Conservation (phyloP, 2,113 vertebrate genomes). For the Corvus cornix region DNA sequence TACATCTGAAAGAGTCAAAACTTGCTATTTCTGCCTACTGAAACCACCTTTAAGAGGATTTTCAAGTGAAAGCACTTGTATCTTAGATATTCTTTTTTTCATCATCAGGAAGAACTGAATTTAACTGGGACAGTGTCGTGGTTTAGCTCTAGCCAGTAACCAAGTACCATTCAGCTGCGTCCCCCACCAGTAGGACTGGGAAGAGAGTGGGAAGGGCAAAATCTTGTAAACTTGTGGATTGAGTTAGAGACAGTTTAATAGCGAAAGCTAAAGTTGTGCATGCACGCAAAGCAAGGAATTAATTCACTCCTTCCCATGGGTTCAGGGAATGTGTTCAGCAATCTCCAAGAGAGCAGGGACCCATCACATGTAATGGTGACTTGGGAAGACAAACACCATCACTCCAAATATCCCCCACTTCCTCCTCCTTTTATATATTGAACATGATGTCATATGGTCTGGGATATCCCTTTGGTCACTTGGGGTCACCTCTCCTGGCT, state of each 20-base stretch:
- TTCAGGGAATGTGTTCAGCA: neutral
- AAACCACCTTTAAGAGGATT: neutral
- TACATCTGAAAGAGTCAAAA: neutral
- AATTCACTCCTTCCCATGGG: neutral
- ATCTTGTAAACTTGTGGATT: neutral
- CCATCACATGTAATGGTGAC: neutral
- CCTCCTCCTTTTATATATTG: neutral
- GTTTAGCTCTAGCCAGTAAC: neutral
- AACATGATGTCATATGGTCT: neutral
- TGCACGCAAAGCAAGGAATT: neutral
- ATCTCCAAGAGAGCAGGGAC: neutral
- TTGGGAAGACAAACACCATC: neutral
- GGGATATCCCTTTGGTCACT: neutral
- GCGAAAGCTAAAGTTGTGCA: neutral
- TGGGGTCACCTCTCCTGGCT: neutral
- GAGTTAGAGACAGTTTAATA: neutral
- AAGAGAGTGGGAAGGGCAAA: neutral
- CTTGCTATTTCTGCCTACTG: neutral
- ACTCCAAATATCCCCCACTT: neutral
- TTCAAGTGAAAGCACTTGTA: neutral
- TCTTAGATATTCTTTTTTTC: neutral
- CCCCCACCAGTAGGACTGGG: neutral
- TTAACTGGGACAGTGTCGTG: accelerated
- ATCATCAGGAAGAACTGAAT: neutral
- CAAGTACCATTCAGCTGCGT: neutral